Conservation (phyloP, 2,888 invertebrate genomes). For the Bembecia ichneumoniformis region DNA sequence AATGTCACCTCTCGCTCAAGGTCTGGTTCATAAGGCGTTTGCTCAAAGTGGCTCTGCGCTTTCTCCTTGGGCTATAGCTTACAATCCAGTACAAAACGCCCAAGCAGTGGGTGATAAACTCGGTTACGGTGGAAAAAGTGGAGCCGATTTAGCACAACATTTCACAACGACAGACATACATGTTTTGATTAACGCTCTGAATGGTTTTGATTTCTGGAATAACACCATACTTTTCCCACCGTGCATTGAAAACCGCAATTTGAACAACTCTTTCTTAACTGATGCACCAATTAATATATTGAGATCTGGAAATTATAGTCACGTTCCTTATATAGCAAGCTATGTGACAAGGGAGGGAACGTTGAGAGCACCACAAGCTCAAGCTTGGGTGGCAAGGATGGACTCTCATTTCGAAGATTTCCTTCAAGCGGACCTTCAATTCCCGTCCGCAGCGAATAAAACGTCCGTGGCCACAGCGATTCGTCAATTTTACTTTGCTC, state of each 20-base stretch:
- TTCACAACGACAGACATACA: constrained; percentile 27
- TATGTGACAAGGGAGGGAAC: constrained; percentile 54
- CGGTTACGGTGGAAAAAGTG: constrained; percentile 29
- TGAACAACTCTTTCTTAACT: constrained; percentile 33
- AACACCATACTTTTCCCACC: constrained; percentile 55
- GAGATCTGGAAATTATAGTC: constrained; percentile 35
- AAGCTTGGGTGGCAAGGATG: constrained; percentile 41
- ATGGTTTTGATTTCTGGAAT: constrained; percentile 35
- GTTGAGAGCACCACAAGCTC: constrained; percentile 36
- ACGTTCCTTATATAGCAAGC: constrained; percentile 47
- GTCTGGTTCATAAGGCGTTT: constrained; percentile 48
- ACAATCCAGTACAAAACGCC: constrained; percentile 47
- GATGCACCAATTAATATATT: constrained; percentile 44
- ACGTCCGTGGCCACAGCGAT: constrained; percentile 26
- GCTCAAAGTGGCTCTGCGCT: constrained; percentile 50
- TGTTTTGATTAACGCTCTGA: constrained; percentile 27
- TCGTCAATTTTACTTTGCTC: constrained; percentile 40
- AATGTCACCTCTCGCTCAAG: constrained; percentile 32
- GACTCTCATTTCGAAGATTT: constrained; percentile 45
- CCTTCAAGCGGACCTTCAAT: constrained; percentile 41
- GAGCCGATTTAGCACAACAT: constrained; percentile 30
- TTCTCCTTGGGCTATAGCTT: constrained; percentile 53
- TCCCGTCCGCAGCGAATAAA: constrained; percentile 19
- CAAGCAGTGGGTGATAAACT: constrained; percentile 31
- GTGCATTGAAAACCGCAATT: constrained; percentile 40